A percentile compares a stretch with the other conserved stretches of the same genome.
phyloP scores from a whole-genome alignment of 2,888 invertebrate species.

The Drosophila neonasuta region DNA sequence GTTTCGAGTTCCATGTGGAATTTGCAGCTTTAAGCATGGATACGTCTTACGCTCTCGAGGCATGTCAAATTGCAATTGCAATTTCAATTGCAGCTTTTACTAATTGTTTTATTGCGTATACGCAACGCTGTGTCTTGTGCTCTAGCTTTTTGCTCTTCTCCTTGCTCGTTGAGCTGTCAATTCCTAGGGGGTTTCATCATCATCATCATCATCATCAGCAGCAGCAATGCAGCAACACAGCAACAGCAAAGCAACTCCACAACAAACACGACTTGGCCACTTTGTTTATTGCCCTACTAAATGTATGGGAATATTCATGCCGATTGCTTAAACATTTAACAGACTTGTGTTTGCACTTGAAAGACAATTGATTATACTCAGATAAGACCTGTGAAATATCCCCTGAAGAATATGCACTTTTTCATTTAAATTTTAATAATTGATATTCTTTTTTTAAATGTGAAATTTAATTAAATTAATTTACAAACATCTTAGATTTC shows the following conservation, averaged over 20 bases:
- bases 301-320: constrained; percentile 47
- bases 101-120: constrained; percentile 74
- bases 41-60: constrained; percentile 22
- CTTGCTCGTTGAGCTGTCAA: constrained; percentile 59
- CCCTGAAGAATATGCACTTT: background rate
- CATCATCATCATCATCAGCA: no score
- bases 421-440: no score
- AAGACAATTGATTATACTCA: background rate
- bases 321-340: constrained; percentile 50
- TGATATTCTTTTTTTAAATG: no score
- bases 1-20: constrained; percentile 65
- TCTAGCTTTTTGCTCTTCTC: constrained; percentile 13
- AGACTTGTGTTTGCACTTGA: constrained; percentile 7
- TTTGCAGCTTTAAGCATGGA: constrained; percentile 39
- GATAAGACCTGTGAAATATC: background rate
- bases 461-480: no score
- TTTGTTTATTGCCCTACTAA: constrained; percentile 67
- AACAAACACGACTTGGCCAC: constrained; percentile 45
- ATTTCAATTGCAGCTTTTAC: constrained; percentile 47
- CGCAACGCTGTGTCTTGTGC: constrained; percentile 39
- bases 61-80: constrained; percentile 48
- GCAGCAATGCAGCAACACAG: no score
- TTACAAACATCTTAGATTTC: no score
- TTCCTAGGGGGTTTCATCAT: constrained; percentile 34
- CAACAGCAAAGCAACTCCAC: constrained; percentile 7